A percentile compares a stretch with the other conserved stretches of the same genome.
These are phyloP conservation scores for Seira sanloemensis DNA, from an alignment of 2,888 invertebrate species.

Conservation along the genomic window DNA sequence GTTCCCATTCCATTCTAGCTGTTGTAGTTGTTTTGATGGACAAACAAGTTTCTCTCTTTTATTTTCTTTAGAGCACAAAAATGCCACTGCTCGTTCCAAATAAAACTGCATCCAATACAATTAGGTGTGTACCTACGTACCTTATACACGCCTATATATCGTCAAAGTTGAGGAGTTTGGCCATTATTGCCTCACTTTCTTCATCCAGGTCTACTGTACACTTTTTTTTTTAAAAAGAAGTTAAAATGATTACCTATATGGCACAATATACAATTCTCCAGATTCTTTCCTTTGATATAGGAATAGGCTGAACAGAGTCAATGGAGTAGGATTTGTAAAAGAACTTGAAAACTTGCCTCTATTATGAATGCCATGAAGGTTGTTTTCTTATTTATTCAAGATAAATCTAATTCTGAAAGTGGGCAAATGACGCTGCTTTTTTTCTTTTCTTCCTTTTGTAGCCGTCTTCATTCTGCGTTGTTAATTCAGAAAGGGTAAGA, in stretches of 20 bases:
- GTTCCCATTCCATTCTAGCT: conserved; percentile 2
- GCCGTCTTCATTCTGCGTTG: no score
- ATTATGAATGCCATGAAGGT: neutral
- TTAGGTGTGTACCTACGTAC: neutral
- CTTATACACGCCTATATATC: neutral
- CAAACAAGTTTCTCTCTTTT: neutral
- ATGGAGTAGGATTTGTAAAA: neutral
- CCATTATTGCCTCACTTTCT: neutral
- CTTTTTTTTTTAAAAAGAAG: neutral
- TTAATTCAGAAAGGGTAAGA: conserved; percentile 8
- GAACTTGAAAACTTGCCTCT: neutral
- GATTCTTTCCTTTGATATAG: neutral
- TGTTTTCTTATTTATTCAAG: neutral
- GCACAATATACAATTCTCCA: no score
- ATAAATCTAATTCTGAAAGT: conserved; percentile 43
- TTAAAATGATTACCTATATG: neutral
- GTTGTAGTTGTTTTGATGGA: conserved; percentile 15
- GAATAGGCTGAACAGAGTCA: neutral
- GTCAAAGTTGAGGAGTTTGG: neutral
- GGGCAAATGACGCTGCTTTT: conserved; percentile 34
- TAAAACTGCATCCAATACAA: neutral
- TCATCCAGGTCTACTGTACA: neutral
- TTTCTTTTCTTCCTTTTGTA: neutral
- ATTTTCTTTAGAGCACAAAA: neutral
- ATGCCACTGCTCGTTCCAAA: neutral